Evolutionary conservation across 2,797 vertebrate genomes (phyloP), one percentile per base, ranked within the genome.

Genomic region (Liparis tanakae): DNA sequence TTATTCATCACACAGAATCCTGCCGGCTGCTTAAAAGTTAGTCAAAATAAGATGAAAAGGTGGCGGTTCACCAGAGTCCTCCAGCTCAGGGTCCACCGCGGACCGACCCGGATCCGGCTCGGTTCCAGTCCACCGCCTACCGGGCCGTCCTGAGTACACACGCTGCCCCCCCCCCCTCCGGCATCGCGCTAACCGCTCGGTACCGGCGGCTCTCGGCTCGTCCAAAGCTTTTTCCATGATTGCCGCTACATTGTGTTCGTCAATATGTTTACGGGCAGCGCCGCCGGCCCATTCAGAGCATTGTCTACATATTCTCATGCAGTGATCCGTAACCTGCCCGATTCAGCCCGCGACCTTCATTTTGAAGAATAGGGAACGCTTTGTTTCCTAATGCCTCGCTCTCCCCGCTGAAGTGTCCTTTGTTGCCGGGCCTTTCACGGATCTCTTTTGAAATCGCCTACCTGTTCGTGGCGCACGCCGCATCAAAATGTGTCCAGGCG

Each of bases 371-470:
- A 14, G 56, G 13, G 13, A 44, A 81, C 76, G 67, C 73, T 84
- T 73, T 39, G 74, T 64, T 51, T 67, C 50, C 50, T 50, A 67
- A 74, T 59, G 67, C 65, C 66, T 72, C 25, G 25, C 25, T 22
- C n/a, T n/a, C 41, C 67, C 58, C 34, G 77, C 69, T 79, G 75
- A 70, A 73, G 66, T 22, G 44, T 41, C 62, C 62, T 82, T 83
- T 78, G 54, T 71, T 64, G 55, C 58, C 9, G 1, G 53, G 57
- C 56, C 79, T 85, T 86, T 84, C 78, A 83, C 61, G 59, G 66
- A 62, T 75, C 34, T 57, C 68, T 88, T 81, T 85, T 75, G 87
- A 86, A 84, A 86, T 82, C n/a, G 7, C 9, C 25, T 60, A 59
- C 75, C 74, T 87, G 77, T 85, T 79, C 85, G 75, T 75, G 74